Evolutionary conservation across 2,888 invertebrate species (phyloP).

Genomic region (Crepidodera aurea): DNA sequence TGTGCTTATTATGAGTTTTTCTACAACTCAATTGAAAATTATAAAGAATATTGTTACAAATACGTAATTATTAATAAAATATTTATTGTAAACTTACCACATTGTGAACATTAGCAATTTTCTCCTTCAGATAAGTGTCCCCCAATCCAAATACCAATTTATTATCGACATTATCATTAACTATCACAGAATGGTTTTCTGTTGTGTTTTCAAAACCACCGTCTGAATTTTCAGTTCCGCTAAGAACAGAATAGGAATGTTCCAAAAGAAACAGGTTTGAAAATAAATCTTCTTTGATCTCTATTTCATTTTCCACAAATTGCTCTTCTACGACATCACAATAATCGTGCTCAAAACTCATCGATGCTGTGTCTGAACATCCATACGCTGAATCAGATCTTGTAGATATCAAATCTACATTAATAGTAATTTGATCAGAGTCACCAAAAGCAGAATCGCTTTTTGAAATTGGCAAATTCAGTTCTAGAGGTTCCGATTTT

Average conservation of each 20-base stretch:
- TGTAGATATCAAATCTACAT: constrained; percentile 16
- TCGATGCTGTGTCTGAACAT: constrained; percentile 27
- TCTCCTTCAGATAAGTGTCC: constrained; percentile 39
- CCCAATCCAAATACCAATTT: constrained; percentile 50
- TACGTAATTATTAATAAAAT: too few relatives aligned
- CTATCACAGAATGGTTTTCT: constrained; percentile 5
- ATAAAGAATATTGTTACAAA: too few relatives aligned
- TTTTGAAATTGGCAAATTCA: neutral
- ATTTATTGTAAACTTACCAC: too few relatives aligned
- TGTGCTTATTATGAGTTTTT: too few relatives aligned
- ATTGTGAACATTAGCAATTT: constrained; percentile 17
- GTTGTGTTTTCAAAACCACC: constrained; percentile 12
- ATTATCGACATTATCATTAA: constrained; percentile 34
- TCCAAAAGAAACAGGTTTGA: constrained; percentile 36
- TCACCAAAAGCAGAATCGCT: neutral
- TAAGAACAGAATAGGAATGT: constrained; percentile 47
- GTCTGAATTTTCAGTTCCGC: constrained; percentile 33
- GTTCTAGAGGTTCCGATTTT: constrained; percentile 3
- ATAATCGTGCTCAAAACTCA: constrained; percentile 50
- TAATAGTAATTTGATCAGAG: constrained; percentile 21
- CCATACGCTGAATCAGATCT: constrained; percentile 31
- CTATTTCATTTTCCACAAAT: constrained; percentile 25
- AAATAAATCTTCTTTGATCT: constrained; percentile 13
- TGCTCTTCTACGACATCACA: constrained; percentile 41
- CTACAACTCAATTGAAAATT: too few relatives aligned